Conservation (phyloP, 2,888 invertebrate genomes). For the Agrotis ipsilon region DNA sequence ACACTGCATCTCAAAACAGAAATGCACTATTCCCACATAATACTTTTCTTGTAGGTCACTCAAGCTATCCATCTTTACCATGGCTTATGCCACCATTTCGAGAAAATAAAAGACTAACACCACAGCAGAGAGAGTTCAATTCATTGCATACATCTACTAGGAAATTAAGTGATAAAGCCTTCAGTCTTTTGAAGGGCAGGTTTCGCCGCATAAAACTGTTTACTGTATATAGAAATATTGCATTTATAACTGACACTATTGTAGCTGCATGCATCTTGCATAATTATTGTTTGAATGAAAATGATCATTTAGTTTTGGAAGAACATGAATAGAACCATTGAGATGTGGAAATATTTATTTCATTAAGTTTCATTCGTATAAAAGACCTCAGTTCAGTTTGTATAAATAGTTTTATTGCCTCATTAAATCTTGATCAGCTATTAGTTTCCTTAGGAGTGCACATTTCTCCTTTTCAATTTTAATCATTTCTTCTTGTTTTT, state of each 20-base stretch:
- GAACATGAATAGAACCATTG: constrained; percentile 58
- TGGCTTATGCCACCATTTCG: constrained; percentile 81
- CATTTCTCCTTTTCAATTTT: constrained; percentile 83
- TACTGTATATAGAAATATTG: constrained; percentile 79
- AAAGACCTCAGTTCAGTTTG: constrained; percentile 16
- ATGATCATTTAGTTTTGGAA: constrained; percentile 76
- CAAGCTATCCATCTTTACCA: constrained; percentile 78
- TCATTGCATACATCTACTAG: constrained; percentile 74
- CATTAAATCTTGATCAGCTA: constrained; percentile 71
- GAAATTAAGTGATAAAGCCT: constrained; percentile 79
- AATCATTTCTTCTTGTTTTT: constrained; percentile 80
- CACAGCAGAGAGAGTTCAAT: constrained; percentile 79
- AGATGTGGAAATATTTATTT: constrained; percentile 24
- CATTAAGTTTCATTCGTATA: constrained; percentile 18
- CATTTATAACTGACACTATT: constrained; percentile 80
- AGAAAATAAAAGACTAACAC: constrained; percentile 79
- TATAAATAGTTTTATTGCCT: constrained; percentile 50
- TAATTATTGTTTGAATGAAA: constrained; percentile 80
- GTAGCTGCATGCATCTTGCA: constrained; percentile 83
- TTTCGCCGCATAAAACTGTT: constrained; percentile 79
- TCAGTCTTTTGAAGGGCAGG: constrained; percentile 75
- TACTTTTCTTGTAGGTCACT: constrained; percentile 80
- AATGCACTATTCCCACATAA: constrained; percentile 76
- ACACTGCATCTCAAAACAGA: constrained; percentile 74
- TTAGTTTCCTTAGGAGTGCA: constrained; percentile 75